Percentiles rank a stretch among this genome's conserved stretches.
Conservation (phyloP, 2,888 invertebrate species). For the Odontomyia ornata region DNA sequence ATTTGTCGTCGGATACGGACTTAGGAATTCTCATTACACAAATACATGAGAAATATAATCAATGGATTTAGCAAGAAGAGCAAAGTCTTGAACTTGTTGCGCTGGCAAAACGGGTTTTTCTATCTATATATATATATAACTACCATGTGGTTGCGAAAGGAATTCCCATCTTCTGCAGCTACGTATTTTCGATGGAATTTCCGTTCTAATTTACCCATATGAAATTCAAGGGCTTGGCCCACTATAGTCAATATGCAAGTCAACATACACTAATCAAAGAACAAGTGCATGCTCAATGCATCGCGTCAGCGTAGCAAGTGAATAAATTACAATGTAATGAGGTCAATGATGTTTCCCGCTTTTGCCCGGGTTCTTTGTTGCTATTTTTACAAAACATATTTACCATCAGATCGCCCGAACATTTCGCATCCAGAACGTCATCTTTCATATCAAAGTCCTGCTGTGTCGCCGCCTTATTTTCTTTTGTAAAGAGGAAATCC, state of each 20-base stretch:
- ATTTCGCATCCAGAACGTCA: conserved; percentile 45
- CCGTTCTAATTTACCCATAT: not conserved
- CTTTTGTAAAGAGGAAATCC: conserved; percentile 46
- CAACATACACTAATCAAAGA: not conserved
- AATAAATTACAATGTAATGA: not conserved
- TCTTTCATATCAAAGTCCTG: conserved; percentile 46
- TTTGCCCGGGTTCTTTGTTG: not conserved
- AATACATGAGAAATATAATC: not conserved
- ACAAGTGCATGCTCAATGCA: not conserved
- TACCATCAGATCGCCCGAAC: conserved; percentile 50
- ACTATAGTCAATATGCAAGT: not conserved
- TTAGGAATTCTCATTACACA: not conserved
- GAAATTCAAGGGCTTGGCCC: not conserved
- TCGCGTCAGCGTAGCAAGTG: not conserved
- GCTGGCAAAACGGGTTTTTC: conserved; percentile 4
- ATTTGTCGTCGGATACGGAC: not conserved
- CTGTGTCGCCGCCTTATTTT: conserved; percentile 26
- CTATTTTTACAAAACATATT: conserved; percentile 35
- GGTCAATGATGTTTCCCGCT: conserved; percentile 32
- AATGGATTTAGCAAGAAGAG: not conserved
- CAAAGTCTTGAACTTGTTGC: conserved; percentile 28
- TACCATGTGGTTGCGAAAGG: not conserved
- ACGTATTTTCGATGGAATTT: not conserved
- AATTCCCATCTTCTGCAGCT: not conserved
- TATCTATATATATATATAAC: not conserved